phyloP scores from a whole-genome alignment of 2,888 invertebrate genomes.

The Chrysopilus asiliformis region DNA sequence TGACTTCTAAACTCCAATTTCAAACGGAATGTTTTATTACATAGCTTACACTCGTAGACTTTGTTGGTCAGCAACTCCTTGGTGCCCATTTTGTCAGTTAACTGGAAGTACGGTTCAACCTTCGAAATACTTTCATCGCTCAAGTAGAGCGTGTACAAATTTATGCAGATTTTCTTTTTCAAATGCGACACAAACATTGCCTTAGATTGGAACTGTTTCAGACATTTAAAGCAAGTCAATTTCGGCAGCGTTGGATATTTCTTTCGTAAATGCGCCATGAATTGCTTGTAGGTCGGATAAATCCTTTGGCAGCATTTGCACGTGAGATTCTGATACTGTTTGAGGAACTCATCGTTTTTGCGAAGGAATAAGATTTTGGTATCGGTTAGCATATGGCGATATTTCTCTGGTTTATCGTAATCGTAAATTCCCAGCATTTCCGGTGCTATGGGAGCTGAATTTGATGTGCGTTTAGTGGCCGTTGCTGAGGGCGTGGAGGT shows the following conservation, averaged over 20 bases:
- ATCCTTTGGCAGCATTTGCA: constrained; percentile 34
- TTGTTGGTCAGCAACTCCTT: constrained; percentile 35
- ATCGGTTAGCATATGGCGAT: constrained; percentile 29
- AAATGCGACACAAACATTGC: constrained; percentile 36
- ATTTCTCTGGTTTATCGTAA: constrained; percentile 34
- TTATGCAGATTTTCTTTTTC: constrained; percentile 34
- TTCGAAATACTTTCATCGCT: constrained; percentile 22
- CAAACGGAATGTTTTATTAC: constrained; percentile 31
- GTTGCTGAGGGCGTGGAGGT: neutral
- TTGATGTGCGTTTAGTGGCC: too few species aligned
- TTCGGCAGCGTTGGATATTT: constrained; percentile 32
- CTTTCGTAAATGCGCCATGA: constrained; percentile 37
- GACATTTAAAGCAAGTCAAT: constrained; percentile 35
- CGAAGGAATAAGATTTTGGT: constrained; percentile 33
- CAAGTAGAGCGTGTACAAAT: constrained; percentile 30
- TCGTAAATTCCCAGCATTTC: constrained; percentile 26
- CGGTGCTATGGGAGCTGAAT: constrained; percentile 12
- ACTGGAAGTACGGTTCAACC: constrained; percentile 17
- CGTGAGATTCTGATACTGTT: constrained; percentile 35
- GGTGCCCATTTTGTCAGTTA: constrained; percentile 30
- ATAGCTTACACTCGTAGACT: constrained; percentile 34
- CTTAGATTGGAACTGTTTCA: constrained; percentile 35
- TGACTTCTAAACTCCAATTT: constrained; percentile 36
- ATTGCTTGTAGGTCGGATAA: constrained; percentile 34
- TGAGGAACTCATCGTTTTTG: constrained; percentile 31